A percentile compares a stretch with the other conserved stretches of the same genome.
Evolutionary conservation across 1,140 invertebrate genomes (phyloP).

Genomic region (Centruroides sculpturatus): DNA sequence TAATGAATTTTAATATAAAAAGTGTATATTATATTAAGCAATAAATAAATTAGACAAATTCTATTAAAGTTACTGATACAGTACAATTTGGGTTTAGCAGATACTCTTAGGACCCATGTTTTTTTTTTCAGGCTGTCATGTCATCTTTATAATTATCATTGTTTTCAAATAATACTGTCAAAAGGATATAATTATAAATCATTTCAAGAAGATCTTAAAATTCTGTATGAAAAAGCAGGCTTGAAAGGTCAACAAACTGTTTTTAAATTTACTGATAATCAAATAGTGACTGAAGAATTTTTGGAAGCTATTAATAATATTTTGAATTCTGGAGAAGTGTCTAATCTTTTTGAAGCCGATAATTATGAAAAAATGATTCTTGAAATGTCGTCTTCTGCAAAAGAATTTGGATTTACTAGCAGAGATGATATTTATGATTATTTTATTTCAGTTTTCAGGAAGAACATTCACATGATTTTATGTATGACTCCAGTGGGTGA

Average conservation of each 20-base stretch:
- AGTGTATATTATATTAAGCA: no score
- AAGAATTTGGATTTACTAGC: slow-evolving; percentile 47
- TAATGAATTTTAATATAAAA: no score
- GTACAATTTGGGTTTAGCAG: no score
- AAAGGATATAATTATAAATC: slow-evolving; percentile 61
- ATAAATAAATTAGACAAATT: no score
- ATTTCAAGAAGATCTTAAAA: slow-evolving; percentile 62
- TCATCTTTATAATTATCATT: slow-evolving; percentile 40
- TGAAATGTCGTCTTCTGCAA: slow-evolving; percentile 49
- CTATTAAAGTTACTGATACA: no score
- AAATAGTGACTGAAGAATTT: slow-evolving; percentile 60
- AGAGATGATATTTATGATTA: slow-evolving; percentile 72
- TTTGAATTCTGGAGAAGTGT: slow-evolving; percentile 72
- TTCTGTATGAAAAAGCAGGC: slow-evolving; percentile 41
- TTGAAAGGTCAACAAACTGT: slow-evolving; percentile 31
- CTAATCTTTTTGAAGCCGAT: slow-evolving; percentile 71
- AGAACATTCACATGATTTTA: slow-evolving; percentile 72
- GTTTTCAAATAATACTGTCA: slow-evolving; percentile 70
- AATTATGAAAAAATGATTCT: slow-evolving; percentile 68
- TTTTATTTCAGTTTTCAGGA: slow-evolving; percentile 68
- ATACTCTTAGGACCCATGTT: no score
- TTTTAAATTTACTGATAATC: slow-evolving; percentile 34
- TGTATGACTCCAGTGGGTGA: slow-evolving; percentile 84
- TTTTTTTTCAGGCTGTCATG: slow-evolving; percentile 24
- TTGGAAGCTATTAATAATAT: slow-evolving; percentile 83